A percentile compares a stretch with the other conserved stretches of the same genome.
phyloP scores from a whole-genome alignment of 2,888 invertebrate genomes.

The Stratiomys singularior region DNA sequence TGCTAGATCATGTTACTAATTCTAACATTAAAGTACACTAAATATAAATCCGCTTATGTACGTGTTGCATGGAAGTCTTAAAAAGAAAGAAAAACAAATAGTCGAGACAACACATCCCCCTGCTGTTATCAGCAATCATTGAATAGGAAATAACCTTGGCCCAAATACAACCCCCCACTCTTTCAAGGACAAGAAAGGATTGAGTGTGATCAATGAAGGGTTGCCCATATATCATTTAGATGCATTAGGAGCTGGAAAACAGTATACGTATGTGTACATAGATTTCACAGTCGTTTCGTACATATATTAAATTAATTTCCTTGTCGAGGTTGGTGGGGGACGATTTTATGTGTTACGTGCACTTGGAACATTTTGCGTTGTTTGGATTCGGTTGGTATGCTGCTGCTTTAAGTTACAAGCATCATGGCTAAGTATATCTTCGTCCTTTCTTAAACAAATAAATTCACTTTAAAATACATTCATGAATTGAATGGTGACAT shows the following conservation, averaged over 20 bases:
- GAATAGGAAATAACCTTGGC: constrained; percentile 32
- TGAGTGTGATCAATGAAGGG: constrained; percentile 15
- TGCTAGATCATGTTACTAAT: too few relatives aligned
- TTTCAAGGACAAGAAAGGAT: constrained; percentile 25
- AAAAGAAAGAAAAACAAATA: constrained; percentile 23
- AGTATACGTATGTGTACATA: neutral
- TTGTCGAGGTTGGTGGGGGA: neutral
- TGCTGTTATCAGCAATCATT: constrained; percentile 21
- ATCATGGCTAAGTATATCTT: too few relatives aligned
- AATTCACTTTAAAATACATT: too few relatives aligned
- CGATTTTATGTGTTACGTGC: neutral
- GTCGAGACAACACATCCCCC: constrained; percentile 30
- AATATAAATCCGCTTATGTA: too few relatives aligned
- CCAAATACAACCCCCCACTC: constrained; percentile 12
- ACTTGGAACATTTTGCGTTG: neutral
- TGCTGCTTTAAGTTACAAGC: too few relatives aligned
- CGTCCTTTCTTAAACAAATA: too few relatives aligned
- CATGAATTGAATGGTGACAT: too few relatives aligned
- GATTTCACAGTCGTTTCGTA: too few relatives aligned
- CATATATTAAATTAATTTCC: neutral
- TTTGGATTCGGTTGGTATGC: too few relatives aligned
- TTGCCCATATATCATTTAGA: constrained; percentile 1
- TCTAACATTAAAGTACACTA: too few relatives aligned
- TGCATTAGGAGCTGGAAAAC: constrained; percentile 9
- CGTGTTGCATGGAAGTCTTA: neutral